Percentiles rank a stretch among this genome's conserved stretches.
Conservation (phyloP, 2,888 invertebrate genomes). For the Pterobdella sp. region DNA sequence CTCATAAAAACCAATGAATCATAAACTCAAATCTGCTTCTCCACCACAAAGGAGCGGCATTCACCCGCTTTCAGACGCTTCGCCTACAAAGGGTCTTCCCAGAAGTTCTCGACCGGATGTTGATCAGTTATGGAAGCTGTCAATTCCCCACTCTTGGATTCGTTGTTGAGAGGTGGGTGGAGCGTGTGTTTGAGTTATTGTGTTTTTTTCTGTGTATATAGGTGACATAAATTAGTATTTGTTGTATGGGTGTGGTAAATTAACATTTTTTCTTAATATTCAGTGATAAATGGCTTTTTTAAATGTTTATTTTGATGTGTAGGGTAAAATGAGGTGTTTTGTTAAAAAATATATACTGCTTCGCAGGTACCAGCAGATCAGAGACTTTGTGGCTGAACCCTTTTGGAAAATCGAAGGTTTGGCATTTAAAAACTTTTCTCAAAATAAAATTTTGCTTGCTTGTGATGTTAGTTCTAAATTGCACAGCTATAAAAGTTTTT, state of each 20-base stretch:
- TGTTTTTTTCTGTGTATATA: too few species aligned
- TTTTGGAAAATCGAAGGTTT: conserved; percentile 78
- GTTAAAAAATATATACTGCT: too few species aligned
- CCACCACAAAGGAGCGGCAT: conserved; percentile 72
- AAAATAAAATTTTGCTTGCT: background rate
- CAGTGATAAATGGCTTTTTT: too few species aligned
- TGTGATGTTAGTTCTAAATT: too few species aligned
- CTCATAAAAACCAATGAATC: too few species aligned
- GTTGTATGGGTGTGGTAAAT: too few species aligned
- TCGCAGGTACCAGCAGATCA: conserved; percentile 72
- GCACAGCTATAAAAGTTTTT: too few species aligned
- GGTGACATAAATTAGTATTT: too few species aligned
- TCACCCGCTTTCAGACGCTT: conserved; percentile 92
- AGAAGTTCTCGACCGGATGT: conserved; percentile 58
- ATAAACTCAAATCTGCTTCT: background rate
- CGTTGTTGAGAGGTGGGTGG: conserved; percentile 71
- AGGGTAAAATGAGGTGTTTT: too few species aligned
- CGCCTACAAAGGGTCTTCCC: conserved; percentile 64
- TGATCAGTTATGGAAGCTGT: conserved; percentile 96
- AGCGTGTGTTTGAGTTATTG: too few species aligned
- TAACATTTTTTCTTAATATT: too few species aligned
- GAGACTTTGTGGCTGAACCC: conserved; percentile 78
- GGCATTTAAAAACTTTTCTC: background rate
- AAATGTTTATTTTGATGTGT: too few species aligned
- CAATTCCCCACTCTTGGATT: conserved; percentile 99